phyloP scores from a whole-genome alignment of 2,888 invertebrate genomes.

The Brenthis hecate region DNA sequence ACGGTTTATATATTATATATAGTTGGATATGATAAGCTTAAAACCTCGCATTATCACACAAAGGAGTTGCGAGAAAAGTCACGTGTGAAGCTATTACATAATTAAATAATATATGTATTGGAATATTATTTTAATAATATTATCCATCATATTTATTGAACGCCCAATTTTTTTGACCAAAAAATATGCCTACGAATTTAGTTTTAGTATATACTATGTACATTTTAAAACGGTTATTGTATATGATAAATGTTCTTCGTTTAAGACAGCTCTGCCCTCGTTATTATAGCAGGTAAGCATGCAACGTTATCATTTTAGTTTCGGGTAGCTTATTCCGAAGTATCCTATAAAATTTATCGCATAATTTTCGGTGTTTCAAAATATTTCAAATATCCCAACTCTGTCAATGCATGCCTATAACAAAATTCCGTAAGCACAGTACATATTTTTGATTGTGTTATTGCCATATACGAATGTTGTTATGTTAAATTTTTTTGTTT shows the following conservation, averaged over 20 bases:
- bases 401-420: not conserved
- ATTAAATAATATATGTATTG: too few species aligned
- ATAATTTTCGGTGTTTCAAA: constrained; percentile 12
- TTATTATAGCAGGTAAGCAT: constrained; percentile 61
- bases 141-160: too few species aligned
- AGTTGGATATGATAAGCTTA: too few species aligned
- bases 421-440: not conserved
- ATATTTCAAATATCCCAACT: not conserved
- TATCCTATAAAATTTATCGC: constrained; percentile 27
- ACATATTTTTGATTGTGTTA: not conserved
- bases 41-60: too few species aligned
- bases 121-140: too few species aligned
- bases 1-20: too few species aligned
- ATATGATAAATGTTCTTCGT: constrained; percentile 67
- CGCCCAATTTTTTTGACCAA: too few species aligned
- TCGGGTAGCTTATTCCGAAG: constrained; percentile 29
- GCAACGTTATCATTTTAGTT: constrained; percentile 63
- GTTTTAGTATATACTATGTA: constrained; percentile 8
- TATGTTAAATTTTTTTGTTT: too few species aligned
- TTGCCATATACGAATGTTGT: too few species aligned
- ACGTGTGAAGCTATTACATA: too few species aligned
- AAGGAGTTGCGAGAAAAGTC: too few species aligned
- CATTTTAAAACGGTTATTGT: constrained; percentile 64
- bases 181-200: not conserved
- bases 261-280: constrained; percentile 62